Conservation (phyloP, 2,888 invertebrate genomes). For the Diarsia rubi region DNA sequence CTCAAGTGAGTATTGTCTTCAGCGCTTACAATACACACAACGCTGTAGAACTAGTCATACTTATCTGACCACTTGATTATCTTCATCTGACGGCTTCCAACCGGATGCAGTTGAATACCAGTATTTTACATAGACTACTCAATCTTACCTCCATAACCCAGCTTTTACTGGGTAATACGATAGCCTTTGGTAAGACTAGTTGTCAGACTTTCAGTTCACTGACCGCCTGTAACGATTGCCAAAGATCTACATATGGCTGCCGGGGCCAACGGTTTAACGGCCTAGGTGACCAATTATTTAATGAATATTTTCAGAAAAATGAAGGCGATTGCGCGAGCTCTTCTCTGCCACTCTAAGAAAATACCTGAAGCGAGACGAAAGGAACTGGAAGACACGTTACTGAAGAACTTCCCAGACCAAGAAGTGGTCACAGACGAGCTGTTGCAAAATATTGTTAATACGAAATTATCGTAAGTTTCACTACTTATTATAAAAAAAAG, state of each 20-base stretch:
- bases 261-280: too few relatives aligned
- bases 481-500: too few relatives aligned
- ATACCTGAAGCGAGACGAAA: slow-evolving; percentile 89
- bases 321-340: slow-evolving; percentile 91
- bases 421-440: slow-evolving; percentile 86
- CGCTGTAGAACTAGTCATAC: neutral
- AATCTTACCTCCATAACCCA: too few relatives aligned
- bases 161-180: too few relatives aligned
- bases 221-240: too few relatives aligned
- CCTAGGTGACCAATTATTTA: neutral
- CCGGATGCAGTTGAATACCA: too few relatives aligned
- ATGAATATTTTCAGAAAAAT: slow-evolving; percentile 81
- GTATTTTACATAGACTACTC: too few relatives aligned
- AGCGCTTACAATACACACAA: neutral
- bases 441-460: slow-evolving; percentile 84
- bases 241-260: too few relatives aligned
- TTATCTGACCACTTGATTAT: too few relatives aligned
- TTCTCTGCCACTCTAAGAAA: slow-evolving; percentile 79
- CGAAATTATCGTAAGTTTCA: slow-evolving; percentile 85
- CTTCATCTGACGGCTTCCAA: too few relatives aligned
- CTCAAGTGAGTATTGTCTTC: slow-evolving; percentile 71
- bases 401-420: slow-evolving; percentile 86
- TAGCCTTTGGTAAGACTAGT: too few relatives aligned
- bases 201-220: too few relatives aligned
- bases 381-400: slow-evolving; percentile 86